Percentiles rank a stretch among this genome's conserved stretches.
Conservation (phyloP, 2,888 invertebrate genomes). For the Drosophila buzzatii region DNA sequence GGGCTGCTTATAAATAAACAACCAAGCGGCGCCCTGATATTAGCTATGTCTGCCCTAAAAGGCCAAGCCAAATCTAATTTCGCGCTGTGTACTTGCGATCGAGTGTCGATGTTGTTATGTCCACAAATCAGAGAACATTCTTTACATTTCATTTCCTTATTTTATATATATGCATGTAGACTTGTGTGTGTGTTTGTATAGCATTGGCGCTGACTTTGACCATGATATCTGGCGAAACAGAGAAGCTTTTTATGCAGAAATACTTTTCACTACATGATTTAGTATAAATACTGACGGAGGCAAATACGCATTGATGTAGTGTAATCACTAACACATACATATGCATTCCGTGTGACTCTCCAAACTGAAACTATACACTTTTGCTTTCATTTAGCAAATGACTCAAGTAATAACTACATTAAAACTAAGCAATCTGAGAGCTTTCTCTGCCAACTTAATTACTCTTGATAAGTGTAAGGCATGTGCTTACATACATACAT, state of each 20-base stretch:
- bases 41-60: not conserved
- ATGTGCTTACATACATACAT: not conserved
- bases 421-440: not conserved
- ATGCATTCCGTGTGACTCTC: no score
- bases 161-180: not conserved
- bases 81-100: slow-evolving; percentile 2
- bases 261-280: not conserved
- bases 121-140: slow-evolving; percentile 4
- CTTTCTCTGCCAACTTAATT: not conserved
- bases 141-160: slow-evolving; percentile 11
- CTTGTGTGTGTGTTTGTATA: not conserved
- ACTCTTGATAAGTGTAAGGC: not conserved
- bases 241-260: not conserved
- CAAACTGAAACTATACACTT: no score
- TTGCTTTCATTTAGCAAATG: not conserved
- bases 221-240: slow-evolving; percentile 9
- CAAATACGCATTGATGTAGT: no score
- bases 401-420: not conserved
- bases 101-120: not conserved
- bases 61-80: slow-evolving; percentile 1
- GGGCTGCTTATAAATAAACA: slow-evolving; percentile 26
- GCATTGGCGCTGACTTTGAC: not conserved
- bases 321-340: no score
- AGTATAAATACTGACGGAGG: no score
- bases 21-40: slow-evolving; percentile 26